Percentiles rank a stretch among this genome's conserved stretches.
Evolutionary conservation across 1,140 invertebrate genomes (phyloP).

Genomic region (Dinoponera quadriceps): DNA sequence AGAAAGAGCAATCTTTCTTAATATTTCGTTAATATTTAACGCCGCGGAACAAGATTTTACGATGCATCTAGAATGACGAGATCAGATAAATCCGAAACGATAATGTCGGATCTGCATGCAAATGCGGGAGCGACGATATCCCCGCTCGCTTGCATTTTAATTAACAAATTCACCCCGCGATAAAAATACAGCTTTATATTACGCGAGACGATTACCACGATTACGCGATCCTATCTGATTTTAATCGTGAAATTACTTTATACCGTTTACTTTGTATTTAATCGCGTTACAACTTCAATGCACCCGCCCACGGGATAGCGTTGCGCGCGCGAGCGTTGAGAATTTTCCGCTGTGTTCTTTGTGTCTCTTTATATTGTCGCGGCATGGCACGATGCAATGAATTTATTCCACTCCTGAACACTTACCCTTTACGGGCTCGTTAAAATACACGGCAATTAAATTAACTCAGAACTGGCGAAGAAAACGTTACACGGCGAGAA

Average conservation of each 20-base stretch:
- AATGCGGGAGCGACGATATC: neutral
- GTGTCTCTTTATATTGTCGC: slow-evolving; percentile 18
- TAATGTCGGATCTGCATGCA: neutral
- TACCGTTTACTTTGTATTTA: slow-evolving; percentile 28
- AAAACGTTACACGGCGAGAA: too few relatives aligned
- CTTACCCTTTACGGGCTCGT: slow-evolving; percentile 39
- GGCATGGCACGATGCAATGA: slow-evolving; percentile 9
- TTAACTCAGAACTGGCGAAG: slow-evolving; percentile 36
- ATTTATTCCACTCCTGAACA: slow-evolving; percentile 25
- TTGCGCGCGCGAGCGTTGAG: neutral
- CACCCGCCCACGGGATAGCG: slow-evolving; percentile 5
- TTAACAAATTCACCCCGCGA: slow-evolving; percentile 22
- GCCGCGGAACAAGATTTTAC: too few relatives aligned
- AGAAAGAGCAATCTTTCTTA: too few relatives aligned
- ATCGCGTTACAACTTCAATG: slow-evolving; percentile 45
- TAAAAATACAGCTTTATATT: slow-evolving; percentile 1
- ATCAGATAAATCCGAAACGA: slow-evolving; percentile 15
- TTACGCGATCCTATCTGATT: slow-evolving; percentile 13
- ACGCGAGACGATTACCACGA: slow-evolving; percentile 13
- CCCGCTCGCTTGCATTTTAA: neutral
- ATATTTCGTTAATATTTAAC: too few relatives aligned
- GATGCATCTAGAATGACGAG: too few relatives aligned
- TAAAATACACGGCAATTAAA: slow-evolving; percentile 45
- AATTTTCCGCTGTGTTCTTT: slow-evolving; percentile 29
- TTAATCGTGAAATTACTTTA: slow-evolving; percentile 34